Conservation (phyloP, 2,888 invertebrate species). For the Lasioglossum leucozonium region DNA sequence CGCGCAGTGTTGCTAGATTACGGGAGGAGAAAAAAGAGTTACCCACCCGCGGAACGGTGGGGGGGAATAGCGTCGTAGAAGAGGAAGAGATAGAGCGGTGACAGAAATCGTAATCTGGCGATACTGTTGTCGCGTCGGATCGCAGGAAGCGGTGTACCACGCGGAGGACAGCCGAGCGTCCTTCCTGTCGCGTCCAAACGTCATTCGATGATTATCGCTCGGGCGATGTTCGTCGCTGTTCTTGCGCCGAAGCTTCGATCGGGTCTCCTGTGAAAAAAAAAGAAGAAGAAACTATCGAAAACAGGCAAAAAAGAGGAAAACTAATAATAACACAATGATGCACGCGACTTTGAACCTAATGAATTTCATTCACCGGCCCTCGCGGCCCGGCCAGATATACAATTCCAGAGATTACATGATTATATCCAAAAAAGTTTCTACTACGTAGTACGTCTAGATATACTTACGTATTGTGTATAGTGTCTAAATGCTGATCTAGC, state of each 20-base stretch:
- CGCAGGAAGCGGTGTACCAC: not conserved
- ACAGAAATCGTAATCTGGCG: no score
- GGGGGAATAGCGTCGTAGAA: no score
- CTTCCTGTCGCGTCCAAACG: constrained; percentile 24
- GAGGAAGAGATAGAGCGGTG: no score
- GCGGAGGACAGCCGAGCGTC: not conserved
- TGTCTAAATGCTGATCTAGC: constrained; percentile 76
- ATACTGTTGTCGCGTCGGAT: not conserved
- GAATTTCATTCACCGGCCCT: constrained; percentile 70
- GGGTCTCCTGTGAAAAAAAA: constrained; percentile 63
- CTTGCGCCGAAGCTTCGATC: constrained; percentile 65
- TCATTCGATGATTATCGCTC: constrained; percentile 17
- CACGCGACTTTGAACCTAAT: constrained; percentile 72
- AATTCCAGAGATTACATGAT: constrained; percentile 68
- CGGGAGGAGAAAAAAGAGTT: no score
- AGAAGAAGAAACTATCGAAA: constrained; percentile 31
- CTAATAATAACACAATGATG: constrained; percentile 62
- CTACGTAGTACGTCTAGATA: constrained; percentile 79
- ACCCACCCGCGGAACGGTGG: no score
- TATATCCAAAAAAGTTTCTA: constrained; percentile 77
- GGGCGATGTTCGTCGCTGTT: constrained; percentile 5
- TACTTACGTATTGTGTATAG: constrained; percentile 76
- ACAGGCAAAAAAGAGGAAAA: constrained; percentile 19
- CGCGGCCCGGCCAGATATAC: constrained; percentile 59
- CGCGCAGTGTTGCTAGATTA: no score